Percentiles rank a stretch among this genome's conserved stretches.
These are phyloP conservation scores for Neodontobutis hainanensis DNA, from an alignment of 2,113 vertebrate species.

Conservation along the genomic window DNA sequence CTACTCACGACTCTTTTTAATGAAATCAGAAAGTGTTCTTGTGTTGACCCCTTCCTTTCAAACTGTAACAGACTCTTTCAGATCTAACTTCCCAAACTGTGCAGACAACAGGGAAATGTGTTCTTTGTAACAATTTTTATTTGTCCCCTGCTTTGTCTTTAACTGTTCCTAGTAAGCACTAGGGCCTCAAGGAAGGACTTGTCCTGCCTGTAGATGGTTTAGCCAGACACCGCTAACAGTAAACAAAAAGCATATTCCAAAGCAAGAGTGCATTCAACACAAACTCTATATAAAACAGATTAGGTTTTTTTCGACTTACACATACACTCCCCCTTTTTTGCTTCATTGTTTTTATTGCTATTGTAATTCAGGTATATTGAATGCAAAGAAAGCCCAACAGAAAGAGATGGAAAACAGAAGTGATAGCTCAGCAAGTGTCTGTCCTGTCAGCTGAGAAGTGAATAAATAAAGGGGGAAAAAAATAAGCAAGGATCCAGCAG, in stretches of 20 bases:
- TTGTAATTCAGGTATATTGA: constrained; percentile 59
- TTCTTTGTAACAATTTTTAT: constrained; percentile 42
- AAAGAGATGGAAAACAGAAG: constrained; percentile 62
- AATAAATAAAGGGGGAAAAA: constrained; percentile 62
- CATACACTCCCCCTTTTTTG: constrained; percentile 8
- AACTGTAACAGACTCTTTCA: not conserved
- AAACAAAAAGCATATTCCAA: constrained; percentile 30
- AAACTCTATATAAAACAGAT: constrained; percentile 14
- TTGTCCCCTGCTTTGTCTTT: constrained; percentile 21
- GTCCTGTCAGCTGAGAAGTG: constrained; percentile 61
- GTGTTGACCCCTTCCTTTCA: constrained; percentile 23
- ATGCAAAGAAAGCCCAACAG: constrained; percentile 55
- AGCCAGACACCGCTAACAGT: constrained; percentile 23
- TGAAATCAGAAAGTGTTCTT: constrained; percentile 30
- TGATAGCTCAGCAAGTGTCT: constrained; percentile 65
- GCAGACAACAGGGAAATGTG: constrained; percentile 22
- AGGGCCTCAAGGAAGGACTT: constrained; percentile 29
- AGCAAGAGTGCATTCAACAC: constrained; percentile 20
- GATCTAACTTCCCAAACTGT: constrained; percentile 27
- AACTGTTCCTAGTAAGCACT: constrained; percentile 28
- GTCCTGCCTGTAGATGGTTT: constrained; percentile 32
- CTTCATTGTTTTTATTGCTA: constrained; percentile 49
- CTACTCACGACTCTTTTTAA: constrained; percentile 3
- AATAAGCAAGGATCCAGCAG: constrained; percentile 65
- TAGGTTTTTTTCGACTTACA: constrained; percentile 9